Base-by-base conservation (phyloP, 2,113 vertebrate species). In the Scortum barcoo region DNA sequence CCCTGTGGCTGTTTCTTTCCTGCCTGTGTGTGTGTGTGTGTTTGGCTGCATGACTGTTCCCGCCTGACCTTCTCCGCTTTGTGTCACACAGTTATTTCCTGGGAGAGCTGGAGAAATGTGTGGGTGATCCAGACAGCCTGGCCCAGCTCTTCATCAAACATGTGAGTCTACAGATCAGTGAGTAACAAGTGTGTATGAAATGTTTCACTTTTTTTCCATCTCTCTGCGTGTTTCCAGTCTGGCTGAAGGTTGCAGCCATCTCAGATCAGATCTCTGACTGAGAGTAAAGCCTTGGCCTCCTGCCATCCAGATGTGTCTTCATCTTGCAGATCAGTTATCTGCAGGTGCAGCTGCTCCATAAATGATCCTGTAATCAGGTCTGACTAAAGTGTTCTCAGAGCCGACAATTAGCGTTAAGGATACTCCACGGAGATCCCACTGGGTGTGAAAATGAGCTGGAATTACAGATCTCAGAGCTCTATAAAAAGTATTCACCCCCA, bases 111-210 rank as follows among this genome's bases (percentile, higher is more conserved):
- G 95, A 96, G 91, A 96, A 91, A 78, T 97, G 97, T 89, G 93
- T 96, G 80, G 84, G 87, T 65, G 96, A 97, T 74, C 97, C 97
- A 61, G 96, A 96, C 89, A 94, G 95, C 82, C 84, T 98, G 90
- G 96, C 97, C 57, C 93, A 95, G 77, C 96, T 97, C 76, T 98
- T 98, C 93, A 97, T 97, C 92, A 97, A 96, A 93, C 96, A 97
- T 22, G 97, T 98, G 91, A 96, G 96, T 92, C 54, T 50, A 8
- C 71, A 48, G n/a, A 72, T 72, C 75, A 72, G 28, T 42, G 56
- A 80, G 44, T 57, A 65, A 71, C 17, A 57, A 66, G 57, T 62
- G 57, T 28, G 5, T 20, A 67, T 14, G 58, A 75, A 16, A 71
- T 8, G 14, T 71, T 78, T 38, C 16, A 63, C n/a, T 61, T 30